A percentile compares a stretch with the other conserved stretches of the same genome.
phyloP scores from a whole-genome alignment of 92 coral and sea anemone genomes.

The Virgularia gustaviana region DNA sequence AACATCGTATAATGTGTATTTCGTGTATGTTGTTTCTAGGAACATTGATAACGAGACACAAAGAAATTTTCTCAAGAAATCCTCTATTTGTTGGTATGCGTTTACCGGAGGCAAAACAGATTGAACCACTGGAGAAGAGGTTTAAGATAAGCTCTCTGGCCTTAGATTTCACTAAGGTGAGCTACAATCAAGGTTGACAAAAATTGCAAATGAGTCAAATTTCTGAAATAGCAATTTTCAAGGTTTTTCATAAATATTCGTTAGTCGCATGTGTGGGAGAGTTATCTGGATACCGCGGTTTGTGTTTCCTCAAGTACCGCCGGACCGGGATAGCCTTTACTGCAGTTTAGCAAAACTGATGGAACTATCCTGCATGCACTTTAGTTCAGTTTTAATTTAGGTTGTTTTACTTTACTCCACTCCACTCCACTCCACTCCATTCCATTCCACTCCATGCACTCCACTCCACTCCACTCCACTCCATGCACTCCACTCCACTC shows the following conservation, averaged over 20 bases:
- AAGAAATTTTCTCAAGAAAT: conserved; percentile 84
- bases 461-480: too few species aligned
- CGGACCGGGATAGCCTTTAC: too few species aligned
- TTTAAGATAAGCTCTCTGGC: conserved; percentile 73
- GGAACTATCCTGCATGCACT: too few species aligned
- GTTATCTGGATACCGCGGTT: not conserved
- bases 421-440: too few species aligned
- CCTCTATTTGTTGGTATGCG: conserved; percentile 97
- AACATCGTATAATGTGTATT: too few species aligned
- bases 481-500: too few species aligned
- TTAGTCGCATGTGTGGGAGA: not conserved
- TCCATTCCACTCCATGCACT: too few species aligned
- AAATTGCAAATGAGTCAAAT: not conserved
- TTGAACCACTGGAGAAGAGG: conserved; percentile 84
- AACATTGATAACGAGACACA: conserved; percentile 73
- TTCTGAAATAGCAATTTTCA: not conserved
- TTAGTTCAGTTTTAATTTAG: too few species aligned
- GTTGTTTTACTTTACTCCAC: too few species aligned
- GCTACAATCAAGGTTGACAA: too few species aligned
- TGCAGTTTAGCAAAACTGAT: too few species aligned
- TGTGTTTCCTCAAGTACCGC: not conserved
- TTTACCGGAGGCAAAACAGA: conserved; percentile 86
- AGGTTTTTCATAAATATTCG: not conserved
- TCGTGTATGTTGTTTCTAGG: conserved; percentile 59
- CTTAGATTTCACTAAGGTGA: conserved; percentile 76